A percentile compares a stretch with the other conserved stretches of the same genome.
Evolutionary conservation across 2,113 vertebrate species (phyloP).

Genomic region (Xiphias gladius): DNA sequence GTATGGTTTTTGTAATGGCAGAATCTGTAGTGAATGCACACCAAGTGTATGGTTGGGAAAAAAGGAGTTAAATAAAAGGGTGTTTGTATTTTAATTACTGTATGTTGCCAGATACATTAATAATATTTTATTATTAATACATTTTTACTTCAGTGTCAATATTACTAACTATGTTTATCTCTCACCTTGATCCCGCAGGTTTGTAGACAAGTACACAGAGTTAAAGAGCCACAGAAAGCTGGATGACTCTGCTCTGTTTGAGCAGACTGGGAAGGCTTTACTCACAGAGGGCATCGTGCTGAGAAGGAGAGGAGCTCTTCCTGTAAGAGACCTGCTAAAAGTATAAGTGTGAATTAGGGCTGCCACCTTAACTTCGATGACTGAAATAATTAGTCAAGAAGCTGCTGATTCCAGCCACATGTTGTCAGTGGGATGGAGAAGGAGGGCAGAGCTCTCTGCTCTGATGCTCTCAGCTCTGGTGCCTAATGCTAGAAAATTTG

Average conservation of each 20-base stretch:
- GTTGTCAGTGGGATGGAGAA: too few species aligned
- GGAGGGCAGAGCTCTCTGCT: too few species aligned
- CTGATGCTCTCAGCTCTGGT: too few species aligned
- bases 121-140: too few species aligned
- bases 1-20: not conserved
- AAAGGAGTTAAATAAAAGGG: not conserved
- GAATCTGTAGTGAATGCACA: not conserved
- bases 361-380: too few species aligned
- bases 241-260: slow-evolving; percentile 87
- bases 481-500: too few species aligned
- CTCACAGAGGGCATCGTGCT: slow-evolving; percentile 88
- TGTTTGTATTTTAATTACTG: not conserved
- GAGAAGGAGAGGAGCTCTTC: slow-evolving; percentile 75
- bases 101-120: too few species aligned
- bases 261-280: slow-evolving; percentile 89
- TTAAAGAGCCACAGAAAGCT: slow-evolving; percentile 84
- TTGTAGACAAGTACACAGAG: slow-evolving; percentile 90
- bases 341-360: not conserved
- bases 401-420: too few species aligned
- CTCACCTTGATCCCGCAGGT: slow-evolving; percentile 80
- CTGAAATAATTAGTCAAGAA: too few species aligned
- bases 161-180: not conserved
- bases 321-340: slow-evolving; percentile 83
- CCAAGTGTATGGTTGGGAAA: not conserved
- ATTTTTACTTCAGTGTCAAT: too few species aligned